Evolutionary conservation across 2,113 vertebrate genomes (phyloP).

Genomic region (Pachyramphus minor): DNA sequence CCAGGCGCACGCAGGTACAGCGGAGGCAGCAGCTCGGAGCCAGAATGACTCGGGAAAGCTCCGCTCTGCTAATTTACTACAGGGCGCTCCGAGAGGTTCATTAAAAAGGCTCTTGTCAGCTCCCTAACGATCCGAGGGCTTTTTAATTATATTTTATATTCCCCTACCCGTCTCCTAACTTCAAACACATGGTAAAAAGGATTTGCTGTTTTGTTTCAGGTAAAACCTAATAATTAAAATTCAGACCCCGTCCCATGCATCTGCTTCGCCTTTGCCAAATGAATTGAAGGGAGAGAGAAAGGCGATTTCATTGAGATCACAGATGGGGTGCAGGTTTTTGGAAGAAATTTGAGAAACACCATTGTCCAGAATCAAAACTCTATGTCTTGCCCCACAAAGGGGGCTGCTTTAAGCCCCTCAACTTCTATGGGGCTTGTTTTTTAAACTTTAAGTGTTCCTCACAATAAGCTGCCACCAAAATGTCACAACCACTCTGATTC

Average conservation of each 20-base stretch:
- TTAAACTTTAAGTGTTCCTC: conserved; percentile 92
- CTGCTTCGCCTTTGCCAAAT: conserved; percentile 87
- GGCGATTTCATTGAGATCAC: conserved; percentile 93
- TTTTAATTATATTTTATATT: conserved; percentile 73
- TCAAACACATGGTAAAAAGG: conserved; percentile 69
- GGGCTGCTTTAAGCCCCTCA: conserved; percentile 86
- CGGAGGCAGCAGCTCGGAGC: background rate
- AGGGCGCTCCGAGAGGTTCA: conserved; percentile 50
- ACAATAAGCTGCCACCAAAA: conserved; percentile 89
- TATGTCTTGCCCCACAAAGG: conserved; percentile 90
- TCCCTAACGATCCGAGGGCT: conserved; percentile 65
- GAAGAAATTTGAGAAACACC: conserved; percentile 97
- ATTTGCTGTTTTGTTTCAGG: conserved; percentile 76
- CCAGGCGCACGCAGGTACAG: conserved; percentile 17
- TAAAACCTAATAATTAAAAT: conserved; percentile 88
- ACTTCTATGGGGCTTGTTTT: conserved; percentile 95
- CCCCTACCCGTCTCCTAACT: conserved; percentile 59
- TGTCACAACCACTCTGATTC: conserved; percentile 84
- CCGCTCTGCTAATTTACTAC: conserved; percentile 16
- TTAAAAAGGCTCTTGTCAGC: conserved; percentile 60
- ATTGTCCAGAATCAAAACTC: conserved; percentile 98
- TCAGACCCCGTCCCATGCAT: conserved; percentile 87
- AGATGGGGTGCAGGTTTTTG: conserved; percentile 97
- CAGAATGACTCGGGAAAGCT: background rate
- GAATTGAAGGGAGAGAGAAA: conserved; percentile 86